A percentile compares a stretch with the other conserved stretches of the same genome.
Conservation (phyloP, 2,888 invertebrate genomes). For the Ophraella communa region DNA sequence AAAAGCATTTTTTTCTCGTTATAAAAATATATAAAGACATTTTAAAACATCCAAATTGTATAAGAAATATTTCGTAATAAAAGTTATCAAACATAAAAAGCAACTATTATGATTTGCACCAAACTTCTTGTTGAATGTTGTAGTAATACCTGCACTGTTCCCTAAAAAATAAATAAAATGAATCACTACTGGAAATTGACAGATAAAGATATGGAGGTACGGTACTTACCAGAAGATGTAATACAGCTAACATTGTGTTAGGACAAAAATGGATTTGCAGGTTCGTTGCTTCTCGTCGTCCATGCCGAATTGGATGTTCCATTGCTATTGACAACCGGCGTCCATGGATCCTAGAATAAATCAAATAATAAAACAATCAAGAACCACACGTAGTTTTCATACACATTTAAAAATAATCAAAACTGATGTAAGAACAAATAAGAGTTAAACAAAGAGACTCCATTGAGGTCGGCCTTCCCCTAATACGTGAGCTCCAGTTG, state of each 20-base stretch:
- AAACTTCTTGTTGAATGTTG: constrained; percentile 20
- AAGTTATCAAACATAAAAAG: constrained; percentile 36
- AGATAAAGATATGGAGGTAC: background rate
- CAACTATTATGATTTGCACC: constrained; percentile 40
- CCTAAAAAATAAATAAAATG: too few species aligned
- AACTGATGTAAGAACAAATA: too few species aligned
- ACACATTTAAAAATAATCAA: too few species aligned
- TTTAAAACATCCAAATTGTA: constrained; percentile 32
- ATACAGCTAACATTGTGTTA: constrained; percentile 53
- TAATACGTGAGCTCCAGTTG: too few species aligned
- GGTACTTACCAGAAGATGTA: constrained; percentile 24
- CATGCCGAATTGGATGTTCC: constrained; percentile 49
- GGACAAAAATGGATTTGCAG: constrained; percentile 73
- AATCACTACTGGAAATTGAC: too few species aligned
- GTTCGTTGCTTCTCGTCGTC: constrained; percentile 52
- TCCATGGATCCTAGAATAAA: constrained; percentile 57
- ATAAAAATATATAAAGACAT: constrained; percentile 29
- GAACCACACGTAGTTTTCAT: too few species aligned
- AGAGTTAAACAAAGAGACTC: too few species aligned
- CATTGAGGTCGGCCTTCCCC: too few species aligned
- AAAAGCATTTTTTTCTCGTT: constrained; percentile 21
- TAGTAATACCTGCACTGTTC: constrained; percentile 18
- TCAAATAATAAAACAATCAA: background rate
- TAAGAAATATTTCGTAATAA: constrained; percentile 22
- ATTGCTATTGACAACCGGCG: constrained; percentile 53